Evolutionary conservation across 2,888 invertebrate genomes (phyloP), one percentile per base, ranked within the genome.

Genomic region (Tridacna crocea): DNA sequence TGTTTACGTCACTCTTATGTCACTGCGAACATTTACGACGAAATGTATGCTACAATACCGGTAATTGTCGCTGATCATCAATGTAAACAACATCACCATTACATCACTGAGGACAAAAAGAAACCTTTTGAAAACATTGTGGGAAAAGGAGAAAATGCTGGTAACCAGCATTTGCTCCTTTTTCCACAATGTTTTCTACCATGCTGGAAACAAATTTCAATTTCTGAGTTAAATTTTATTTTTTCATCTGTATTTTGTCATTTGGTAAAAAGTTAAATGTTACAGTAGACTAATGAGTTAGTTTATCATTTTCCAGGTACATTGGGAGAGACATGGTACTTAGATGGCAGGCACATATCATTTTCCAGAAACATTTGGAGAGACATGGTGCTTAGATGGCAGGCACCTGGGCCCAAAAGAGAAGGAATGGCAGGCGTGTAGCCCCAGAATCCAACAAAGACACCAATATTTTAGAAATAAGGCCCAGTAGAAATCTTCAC

Each of bases 401-500:
- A 51, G 51, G 70, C 24, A 51, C 70, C 51, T 70, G 70, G 70
- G 70, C 70, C 13, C n/a, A 47, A 51, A 51, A 65, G 22, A 22
- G 65, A 15, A 61, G 83, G 27, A 60, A 61, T 72, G 74, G 72
- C 27, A 65, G 82, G 8, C 72, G 82, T 17, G 84, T 91, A 26
- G 86, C 82, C 36, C 92, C 91, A 63, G 80, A 79, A 24, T 85
- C 87, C n/a, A 79, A 83, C 11, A 63, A 79, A 22, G 65, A 74
- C 51, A 72, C 60, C 26, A 87, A 88, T 11, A 66, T 90, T 24
- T 61, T 90, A 36, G 91, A 92, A 77, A 87, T 92, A 19, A 79
- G 92, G 55, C 87, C 88, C 17, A 87, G 86, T 12, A 81, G 92
- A 73, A 55, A 66, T 15, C 82, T 92, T 19, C 86, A 89, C 24